These are phyloP conservation scores for Pedetes capensis DNA, from an alignment of 2,113 vertebrate genomes.

Conservation along the genomic window DNA sequence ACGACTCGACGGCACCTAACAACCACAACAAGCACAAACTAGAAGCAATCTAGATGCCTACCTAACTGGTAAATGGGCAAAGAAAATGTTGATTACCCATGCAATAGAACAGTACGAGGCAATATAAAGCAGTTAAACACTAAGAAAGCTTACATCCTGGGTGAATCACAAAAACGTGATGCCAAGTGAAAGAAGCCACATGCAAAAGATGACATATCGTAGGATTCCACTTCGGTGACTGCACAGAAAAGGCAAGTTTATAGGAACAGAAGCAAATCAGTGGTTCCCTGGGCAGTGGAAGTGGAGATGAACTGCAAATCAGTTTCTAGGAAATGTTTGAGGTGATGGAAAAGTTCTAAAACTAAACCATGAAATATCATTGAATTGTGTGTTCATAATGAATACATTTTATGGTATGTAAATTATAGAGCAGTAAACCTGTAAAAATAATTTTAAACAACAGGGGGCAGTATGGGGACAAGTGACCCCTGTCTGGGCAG, in stretches of 20 bases:
- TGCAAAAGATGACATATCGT: background rate
- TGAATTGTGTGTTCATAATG: background rate
- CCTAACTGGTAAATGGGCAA: background rate
- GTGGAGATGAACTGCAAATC: background rate
- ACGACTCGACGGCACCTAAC: no score
- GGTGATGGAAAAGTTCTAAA: slow-evolving; percentile 5
- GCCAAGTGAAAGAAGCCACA: background rate
- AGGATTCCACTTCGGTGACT: background rate
- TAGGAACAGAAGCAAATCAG: background rate
- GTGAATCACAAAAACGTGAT: background rate
- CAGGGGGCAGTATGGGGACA: background rate
- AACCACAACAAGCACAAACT: no score
- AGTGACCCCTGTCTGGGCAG: background rate
- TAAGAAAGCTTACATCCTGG: background rate
- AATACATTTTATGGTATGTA: background rate
- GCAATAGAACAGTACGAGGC: background rate
- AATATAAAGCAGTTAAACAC: background rate
- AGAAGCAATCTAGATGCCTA: background rate
- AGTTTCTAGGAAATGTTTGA: background rate
- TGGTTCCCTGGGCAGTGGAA: background rate
- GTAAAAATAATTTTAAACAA: background rate
- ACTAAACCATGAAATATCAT: background rate
- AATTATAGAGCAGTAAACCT: slow-evolving; percentile 21
- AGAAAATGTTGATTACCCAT: background rate
- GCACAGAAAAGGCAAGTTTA: background rate